Evolutionary conservation across 2,797 vertebrate species (phyloP).

Genomic region (Pseudopleuronectes americanus): DNA sequence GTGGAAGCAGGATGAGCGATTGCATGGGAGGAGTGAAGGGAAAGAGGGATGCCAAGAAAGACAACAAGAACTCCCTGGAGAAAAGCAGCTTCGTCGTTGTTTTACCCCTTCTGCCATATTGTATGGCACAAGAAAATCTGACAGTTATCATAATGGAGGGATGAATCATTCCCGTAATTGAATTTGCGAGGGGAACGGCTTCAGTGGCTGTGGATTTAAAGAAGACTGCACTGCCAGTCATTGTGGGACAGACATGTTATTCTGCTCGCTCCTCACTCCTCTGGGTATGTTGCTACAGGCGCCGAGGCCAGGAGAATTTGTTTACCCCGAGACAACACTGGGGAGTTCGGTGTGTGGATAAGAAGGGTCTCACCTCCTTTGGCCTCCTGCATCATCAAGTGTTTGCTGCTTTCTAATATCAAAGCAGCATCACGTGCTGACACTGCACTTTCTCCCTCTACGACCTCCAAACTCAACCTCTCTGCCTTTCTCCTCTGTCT

Average conservation of each 20-base stretch:
- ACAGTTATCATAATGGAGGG: conserved; percentile 83
- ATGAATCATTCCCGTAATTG: conserved; percentile 83
- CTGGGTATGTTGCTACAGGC: too few relatives aligned
- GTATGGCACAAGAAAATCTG: conserved; percentile 82
- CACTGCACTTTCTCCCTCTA: conserved; percentile 60
- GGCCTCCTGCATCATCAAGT: conserved; percentile 55
- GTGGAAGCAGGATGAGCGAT: conserved; percentile 62
- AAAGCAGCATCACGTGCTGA: conserved; percentile 67
- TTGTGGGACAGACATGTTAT: conserved; percentile 51
- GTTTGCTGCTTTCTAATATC: conserved; percentile 61
- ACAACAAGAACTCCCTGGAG: conserved; percentile 55
- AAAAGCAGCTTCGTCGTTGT: conserved; percentile 73
- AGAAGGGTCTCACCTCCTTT: conserved; percentile 34
- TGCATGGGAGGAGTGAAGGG: conserved; percentile 35
- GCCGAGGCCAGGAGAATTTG: conserved; percentile 44
- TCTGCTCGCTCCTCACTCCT: too few relatives aligned
- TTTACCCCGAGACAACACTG: conserved; percentile 40
- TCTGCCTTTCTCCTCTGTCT: conserved; percentile 25
- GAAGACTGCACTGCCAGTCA: conserved; percentile 51
- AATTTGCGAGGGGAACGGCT: conserved; percentile 80
- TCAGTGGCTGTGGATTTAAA: conserved; percentile 68
- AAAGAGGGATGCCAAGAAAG: conserved; percentile 48
- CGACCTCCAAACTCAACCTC: conserved; percentile 35
- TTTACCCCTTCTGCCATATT: conserved; percentile 73
- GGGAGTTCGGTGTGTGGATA: conserved; percentile 24